Base-by-base conservation (phyloP, 2,888 invertebrate species). In the Drosophila acutilabella region DNA sequence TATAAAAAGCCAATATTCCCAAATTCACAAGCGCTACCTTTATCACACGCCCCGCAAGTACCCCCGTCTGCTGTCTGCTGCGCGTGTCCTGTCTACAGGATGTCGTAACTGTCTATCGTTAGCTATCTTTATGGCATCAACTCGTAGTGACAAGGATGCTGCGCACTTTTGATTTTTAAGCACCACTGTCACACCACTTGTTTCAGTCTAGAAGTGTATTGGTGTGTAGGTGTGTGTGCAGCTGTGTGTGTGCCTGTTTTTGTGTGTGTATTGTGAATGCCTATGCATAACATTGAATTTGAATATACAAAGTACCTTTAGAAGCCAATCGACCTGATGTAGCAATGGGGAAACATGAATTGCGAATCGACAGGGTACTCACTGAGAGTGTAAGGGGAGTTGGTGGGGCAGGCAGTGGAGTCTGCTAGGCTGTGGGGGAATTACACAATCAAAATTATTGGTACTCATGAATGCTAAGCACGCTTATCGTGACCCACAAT, bases 131-230 rank as follows among this genome's bases (percentile, higher is more conserved):
- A 41, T 71, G 60, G 57, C 73, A 74, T 70, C 70, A 50, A 73
- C 40, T 40, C n/a, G 71, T 53, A 72, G 71, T 53, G 75, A 65
- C 72, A 62, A 59, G 69, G 69, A 75, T 69, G 69, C 58, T 75
- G 75, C 72, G 69, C 64, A 75, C 72, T 71, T 78, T 68, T 77
- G 77, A 74, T 77, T 78, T 77, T 65, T 64, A 71, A 71, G 71
- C 74, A 53, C 53, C 64, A 33, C 60, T 56, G 72, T 61, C 52
- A 75, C 51, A 68, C 51, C 23, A 51, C 59, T 58, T 62, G 48
- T 66, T 26, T 40, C n/a, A 41, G 8, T 33, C 14, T 61, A 11
- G 47, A 42, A 13, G 20, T 3, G 20, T 4, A n/a, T n/a, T n/a
- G n/a, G 20, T 20, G 23, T 5, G 33, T 36, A 33, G n/a, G n/a